These are phyloP conservation scores for Intellagama lesueurii DNA, from an alignment of 2,797 vertebrate genomes.

Conservation along the genomic window DNA sequence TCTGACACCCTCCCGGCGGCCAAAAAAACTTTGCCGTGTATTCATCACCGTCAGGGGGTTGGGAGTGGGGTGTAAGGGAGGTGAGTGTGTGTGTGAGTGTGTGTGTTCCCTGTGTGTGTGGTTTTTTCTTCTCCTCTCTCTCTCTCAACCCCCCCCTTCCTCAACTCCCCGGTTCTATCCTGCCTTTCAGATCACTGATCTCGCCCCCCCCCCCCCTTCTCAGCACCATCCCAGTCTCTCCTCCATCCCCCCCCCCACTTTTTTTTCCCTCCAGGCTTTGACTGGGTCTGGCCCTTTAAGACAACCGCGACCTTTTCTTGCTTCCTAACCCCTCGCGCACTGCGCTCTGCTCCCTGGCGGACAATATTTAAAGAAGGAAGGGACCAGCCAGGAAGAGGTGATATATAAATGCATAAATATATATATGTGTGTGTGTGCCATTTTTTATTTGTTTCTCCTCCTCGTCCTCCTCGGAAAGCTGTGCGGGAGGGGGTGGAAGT, in stretches of 20 bases:
- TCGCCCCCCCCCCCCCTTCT: constrained; percentile 82
- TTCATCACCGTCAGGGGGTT: constrained; percentile 91
- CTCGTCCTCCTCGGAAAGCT: background rate
- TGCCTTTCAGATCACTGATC: constrained; percentile 95
- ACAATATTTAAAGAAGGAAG: constrained; percentile 80
- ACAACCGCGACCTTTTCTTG: constrained; percentile 74
- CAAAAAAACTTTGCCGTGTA: constrained; percentile 99
- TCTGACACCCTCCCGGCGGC: constrained; percentile 99
- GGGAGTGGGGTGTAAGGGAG: background rate
- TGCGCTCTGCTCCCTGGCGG: constrained; percentile 75
- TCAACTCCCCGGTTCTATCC: constrained; percentile 86
- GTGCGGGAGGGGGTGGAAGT: background rate
- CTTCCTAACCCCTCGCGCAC: constrained; percentile 77
- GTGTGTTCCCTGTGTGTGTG: constrained; percentile 15
- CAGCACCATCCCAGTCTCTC: constrained; percentile 76
- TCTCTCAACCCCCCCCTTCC: constrained; percentile 17
- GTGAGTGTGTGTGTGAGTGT: constrained; percentile 30
- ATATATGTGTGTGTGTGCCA: background rate
- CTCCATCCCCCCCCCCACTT: constrained; percentile 63
- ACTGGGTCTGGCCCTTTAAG: constrained; percentile 87
- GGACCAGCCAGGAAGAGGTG: constrained; percentile 75
- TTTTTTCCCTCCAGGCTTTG: constrained; percentile 64
- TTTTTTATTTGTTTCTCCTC: background rate
- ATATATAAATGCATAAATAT: constrained; percentile 3
- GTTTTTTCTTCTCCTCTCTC: background rate